A percentile compares a stretch with the other conserved stretches of the same genome.
Evolutionary conservation across 2,888 invertebrate genomes (phyloP).

Genomic region (Caradrina clavipalpis): DNA sequence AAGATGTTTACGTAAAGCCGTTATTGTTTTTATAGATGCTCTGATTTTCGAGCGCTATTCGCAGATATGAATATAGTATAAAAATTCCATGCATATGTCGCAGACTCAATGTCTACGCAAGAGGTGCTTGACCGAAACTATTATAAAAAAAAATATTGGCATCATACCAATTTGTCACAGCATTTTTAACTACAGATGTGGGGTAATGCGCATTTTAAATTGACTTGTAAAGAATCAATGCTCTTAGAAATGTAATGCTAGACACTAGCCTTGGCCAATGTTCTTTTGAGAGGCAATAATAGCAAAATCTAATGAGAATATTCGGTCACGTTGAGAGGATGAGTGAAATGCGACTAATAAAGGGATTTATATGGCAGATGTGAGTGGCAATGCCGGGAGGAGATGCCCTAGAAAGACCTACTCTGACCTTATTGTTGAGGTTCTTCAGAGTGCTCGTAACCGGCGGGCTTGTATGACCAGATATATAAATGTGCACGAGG

Average conservation of each 20-base stretch:
- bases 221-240: slow-evolving; percentile 9
- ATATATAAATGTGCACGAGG: too few species aligned
- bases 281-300: not conserved
- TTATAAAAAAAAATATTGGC: slow-evolving; percentile 67
- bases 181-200: slow-evolving; percentile 55
- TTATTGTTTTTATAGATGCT: slow-evolving; percentile 51
- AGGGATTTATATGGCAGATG: too few species aligned
- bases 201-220: slow-evolving; percentile 43
- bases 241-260: not conserved
- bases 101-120: slow-evolving; percentile 64
- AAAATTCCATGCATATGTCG: slow-evolving; percentile 49
- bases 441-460: too few species aligned
- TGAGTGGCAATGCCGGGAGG: too few species aligned
- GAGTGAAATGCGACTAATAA: too few species aligned
- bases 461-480: too few species aligned
- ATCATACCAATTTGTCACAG: slow-evolving; percentile 60
- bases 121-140: slow-evolving; percentile 71
- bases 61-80: slow-evolving; percentile 38
- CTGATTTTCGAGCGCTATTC: slow-evolving; percentile 43
- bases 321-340: too few species aligned
- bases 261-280: not conserved
- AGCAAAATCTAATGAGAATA: not conserved
- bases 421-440: too few species aligned
- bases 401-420: too few species aligned
- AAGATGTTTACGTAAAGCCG: slow-evolving; percentile 30